Evolutionary conservation across 2,888 invertebrate species (phyloP).

Genomic region (Dysmachus trigonus): DNA sequence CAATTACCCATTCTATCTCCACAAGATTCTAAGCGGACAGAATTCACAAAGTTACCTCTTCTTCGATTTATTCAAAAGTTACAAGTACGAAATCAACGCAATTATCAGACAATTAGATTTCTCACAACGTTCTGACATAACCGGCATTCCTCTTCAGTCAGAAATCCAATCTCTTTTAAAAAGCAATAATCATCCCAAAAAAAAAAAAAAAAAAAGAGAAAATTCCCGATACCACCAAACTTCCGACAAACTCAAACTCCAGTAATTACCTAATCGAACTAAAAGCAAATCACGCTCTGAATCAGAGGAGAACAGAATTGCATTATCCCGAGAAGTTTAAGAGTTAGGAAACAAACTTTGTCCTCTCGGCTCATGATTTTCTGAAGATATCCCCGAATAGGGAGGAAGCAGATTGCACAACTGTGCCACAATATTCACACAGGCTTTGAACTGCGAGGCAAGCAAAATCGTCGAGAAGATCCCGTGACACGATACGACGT

Average conservation of each 20-base stretch:
- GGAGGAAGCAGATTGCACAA: background rate
- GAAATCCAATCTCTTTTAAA: background rate
- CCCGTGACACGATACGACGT: background rate
- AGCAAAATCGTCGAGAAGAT: background rate
- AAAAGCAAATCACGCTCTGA: background rate
- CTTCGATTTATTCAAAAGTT: background rate
- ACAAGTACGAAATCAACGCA: background rate
- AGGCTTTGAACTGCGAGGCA: background rate
- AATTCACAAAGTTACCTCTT: background rate
- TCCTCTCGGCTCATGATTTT: background rate
- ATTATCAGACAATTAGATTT: background rate
- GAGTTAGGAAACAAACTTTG: background rate
- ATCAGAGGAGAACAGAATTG: background rate
- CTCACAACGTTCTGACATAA: background rate
- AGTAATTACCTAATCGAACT: background rate
- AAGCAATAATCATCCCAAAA: background rate
- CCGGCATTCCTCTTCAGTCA: background rate
- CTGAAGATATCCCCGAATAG: background rate
- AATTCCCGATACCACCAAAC: background rate
- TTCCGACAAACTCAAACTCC: background rate
- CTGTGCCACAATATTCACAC: background rate
- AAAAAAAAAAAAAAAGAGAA: background rate
- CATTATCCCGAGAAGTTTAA: background rate
- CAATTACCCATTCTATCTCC: background rate
- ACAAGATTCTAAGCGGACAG: background rate